phyloP scores from a whole-genome alignment of 2,888 invertebrate genomes.

The Molanna angustata region DNA sequence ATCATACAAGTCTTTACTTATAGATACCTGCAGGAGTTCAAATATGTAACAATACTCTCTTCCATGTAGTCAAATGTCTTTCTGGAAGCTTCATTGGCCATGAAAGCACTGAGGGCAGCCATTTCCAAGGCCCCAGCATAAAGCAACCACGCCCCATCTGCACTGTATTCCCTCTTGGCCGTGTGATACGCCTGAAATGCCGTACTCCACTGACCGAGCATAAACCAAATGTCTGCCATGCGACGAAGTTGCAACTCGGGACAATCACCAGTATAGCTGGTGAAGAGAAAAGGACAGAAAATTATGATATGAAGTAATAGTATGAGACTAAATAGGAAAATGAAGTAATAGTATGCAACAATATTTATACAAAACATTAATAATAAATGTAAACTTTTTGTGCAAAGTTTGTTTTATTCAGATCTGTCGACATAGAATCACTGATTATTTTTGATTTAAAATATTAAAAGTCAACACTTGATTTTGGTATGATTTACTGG shows the following conservation, averaged over 20 bases:
- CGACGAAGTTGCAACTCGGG: conserved; percentile 91
- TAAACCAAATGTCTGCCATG: conserved; percentile 92
- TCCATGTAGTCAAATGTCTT: conserved; percentile 92
- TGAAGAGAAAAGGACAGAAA: too few species aligned
- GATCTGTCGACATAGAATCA: too few species aligned
- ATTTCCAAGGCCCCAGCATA: conserved; percentile 96
- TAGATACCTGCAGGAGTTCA: conserved; percentile 88
- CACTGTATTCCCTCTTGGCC: conserved; percentile 95
- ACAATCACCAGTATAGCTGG: conserved; percentile 76
- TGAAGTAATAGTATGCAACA: too few species aligned
- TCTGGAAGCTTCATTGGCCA: conserved; percentile 74
- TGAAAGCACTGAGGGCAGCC: conserved; percentile 90
- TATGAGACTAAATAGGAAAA: too few species aligned
- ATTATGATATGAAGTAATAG: too few species aligned
- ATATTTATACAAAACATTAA: too few species aligned
- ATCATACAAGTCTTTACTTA: too few species aligned
- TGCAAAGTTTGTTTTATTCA: too few species aligned
- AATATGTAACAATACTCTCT: conserved; percentile 88
- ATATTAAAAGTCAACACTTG: too few species aligned
- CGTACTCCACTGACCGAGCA: conserved; percentile 90
- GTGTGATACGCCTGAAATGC: conserved; percentile 94
- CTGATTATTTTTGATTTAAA: too few species aligned
- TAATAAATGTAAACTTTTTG: too few species aligned
- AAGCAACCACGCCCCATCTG: conserved; percentile 96
- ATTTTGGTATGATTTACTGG: too few species aligned